These are phyloP conservation scores for Athalia circularis DNA, from an alignment of 2,888 invertebrate species.

Conservation along the genomic window DNA sequence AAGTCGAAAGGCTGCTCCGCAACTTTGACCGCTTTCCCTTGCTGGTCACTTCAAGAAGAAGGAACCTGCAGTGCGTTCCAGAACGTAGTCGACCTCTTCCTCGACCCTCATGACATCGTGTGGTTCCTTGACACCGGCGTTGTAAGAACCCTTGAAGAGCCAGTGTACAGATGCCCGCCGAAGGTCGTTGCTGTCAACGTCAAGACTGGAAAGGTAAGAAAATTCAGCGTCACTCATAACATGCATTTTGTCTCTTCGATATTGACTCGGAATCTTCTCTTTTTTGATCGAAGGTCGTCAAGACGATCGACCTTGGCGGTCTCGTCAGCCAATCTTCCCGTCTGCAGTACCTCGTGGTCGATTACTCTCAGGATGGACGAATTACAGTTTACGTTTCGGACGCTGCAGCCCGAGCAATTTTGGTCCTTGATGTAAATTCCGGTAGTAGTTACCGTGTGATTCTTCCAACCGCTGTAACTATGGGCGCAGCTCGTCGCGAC, in stretches of 20 bases:
- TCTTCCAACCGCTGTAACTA: conserved; percentile 77
- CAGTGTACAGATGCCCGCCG: conserved; percentile 78
- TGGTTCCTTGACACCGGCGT: conserved; percentile 80
- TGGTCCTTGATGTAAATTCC: conserved; percentile 80
- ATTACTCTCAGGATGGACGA: conserved; percentile 76
- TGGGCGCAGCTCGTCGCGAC: conserved; percentile 76
- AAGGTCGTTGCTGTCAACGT: conserved; percentile 79
- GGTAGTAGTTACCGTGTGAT: conserved; percentile 81
- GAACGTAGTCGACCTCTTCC: conserved; percentile 81
- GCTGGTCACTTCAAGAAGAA: conserved; percentile 83
- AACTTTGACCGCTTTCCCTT: conserved; percentile 79
- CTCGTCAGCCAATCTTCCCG: conserved; percentile 76
- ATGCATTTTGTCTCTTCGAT: too few relatives aligned
- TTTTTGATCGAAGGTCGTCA: conserved; percentile 71
- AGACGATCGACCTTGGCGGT: conserved; percentile 76
- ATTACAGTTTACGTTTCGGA: conserved; percentile 75
- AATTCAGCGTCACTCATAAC: too few relatives aligned
- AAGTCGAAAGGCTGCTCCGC: conserved; percentile 74
- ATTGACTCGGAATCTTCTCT: too few relatives aligned
- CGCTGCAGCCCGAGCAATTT: conserved; percentile 73
- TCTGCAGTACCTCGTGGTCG: conserved; percentile 78
- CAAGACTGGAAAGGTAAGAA: conserved; percentile 75
- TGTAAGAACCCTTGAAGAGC: conserved; percentile 78
- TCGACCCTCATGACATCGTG: conserved; percentile 78
- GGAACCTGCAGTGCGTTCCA: conserved; percentile 82